Percentiles rank a stretch among this genome's conserved stretches.
Evolutionary conservation across 2,113 vertebrate species (phyloP).

Genomic region (Pseudopodoces humilis): DNA sequence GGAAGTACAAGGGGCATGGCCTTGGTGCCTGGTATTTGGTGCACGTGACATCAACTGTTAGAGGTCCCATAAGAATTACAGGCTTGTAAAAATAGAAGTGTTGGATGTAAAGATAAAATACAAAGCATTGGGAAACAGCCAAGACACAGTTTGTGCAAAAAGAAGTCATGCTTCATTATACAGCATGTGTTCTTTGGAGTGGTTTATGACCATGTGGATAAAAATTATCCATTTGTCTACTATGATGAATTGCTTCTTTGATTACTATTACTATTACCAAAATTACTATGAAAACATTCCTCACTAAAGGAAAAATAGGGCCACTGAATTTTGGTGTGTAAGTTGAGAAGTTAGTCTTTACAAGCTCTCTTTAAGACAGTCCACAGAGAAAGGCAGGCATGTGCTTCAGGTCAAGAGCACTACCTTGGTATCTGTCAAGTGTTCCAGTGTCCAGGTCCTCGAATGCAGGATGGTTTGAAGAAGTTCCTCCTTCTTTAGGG

Average conservation of each 20-base stretch:
- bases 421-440: not conserved
- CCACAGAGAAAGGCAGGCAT: not conserved
- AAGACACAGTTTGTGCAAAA: not conserved
- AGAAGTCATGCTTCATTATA: not conserved
- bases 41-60: not conserved
- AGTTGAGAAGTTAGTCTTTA: not conserved
- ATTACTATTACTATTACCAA: not conserved
- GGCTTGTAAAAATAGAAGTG: not conserved
- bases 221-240: not conserved
- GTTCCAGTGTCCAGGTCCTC: not conserved
- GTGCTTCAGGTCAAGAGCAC: not conserved
- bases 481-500: not conserved
- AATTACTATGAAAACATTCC: not conserved
- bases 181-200: not conserved
- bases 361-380: not conserved
- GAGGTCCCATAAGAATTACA: not conserved
- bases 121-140: not conserved
- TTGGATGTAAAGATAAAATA: not conserved
- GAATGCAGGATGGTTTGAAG: not conserved
- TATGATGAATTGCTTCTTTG: not conserved
- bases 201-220: not conserved
- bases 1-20: not conserved
- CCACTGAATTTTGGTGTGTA: not conserved
- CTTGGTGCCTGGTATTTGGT: not conserved
- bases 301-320: not conserved